Evolutionary conservation across 2,113 vertebrate species (phyloP).

Genomic region (Castor canadensis): DNA sequence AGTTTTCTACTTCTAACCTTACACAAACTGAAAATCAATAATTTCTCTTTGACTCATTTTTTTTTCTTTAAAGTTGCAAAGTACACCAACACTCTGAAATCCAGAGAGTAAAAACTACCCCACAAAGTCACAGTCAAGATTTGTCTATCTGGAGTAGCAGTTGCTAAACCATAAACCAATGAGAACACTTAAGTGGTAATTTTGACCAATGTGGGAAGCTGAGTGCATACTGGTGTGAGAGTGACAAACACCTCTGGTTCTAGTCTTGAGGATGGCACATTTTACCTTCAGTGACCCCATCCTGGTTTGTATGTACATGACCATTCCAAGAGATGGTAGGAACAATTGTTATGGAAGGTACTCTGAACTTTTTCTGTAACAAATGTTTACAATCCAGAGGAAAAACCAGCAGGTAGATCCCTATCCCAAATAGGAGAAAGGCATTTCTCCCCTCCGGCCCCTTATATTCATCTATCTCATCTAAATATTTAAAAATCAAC

Average conservation of each 20-base stretch:
- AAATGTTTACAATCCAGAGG: neutral
- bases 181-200: neutral
- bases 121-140: neutral
- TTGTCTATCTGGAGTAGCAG: neutral
- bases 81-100: neutral
- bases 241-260: neutral
- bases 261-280: accelerated
- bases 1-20: neutral
- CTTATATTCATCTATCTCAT: no score
- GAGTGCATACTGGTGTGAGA: neutral
- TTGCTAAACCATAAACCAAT: neutral
- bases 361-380: neutral
- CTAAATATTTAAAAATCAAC: neutral
- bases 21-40: slow-evolving; percentile 1
- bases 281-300: neutral
- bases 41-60: neutral
- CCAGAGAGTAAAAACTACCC: neutral
- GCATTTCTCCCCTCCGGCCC: neutral
- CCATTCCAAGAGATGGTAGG: neutral
- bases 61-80: neutral
- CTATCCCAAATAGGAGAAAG: neutral
- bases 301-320: accelerated
- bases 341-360: neutral
- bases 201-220: neutral
- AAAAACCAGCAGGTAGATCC: neutral